phyloP scores from a whole-genome alignment of 2,113 vertebrate genomes.

The Acanthochromis polyacanthus region DNA sequence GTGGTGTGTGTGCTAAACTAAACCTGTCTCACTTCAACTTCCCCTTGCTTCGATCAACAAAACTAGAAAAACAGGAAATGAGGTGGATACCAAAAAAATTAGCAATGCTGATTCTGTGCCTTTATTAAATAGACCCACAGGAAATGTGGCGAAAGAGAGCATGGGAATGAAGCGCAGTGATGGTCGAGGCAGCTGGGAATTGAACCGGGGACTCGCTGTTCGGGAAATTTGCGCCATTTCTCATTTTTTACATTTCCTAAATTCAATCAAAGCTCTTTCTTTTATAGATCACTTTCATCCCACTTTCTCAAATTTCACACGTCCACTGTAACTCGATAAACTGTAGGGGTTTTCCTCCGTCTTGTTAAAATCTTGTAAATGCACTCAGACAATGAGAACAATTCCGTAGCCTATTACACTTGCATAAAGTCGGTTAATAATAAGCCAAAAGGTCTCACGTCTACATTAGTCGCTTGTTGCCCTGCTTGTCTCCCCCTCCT shows the following conservation, averaged over 20 bases:
- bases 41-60: conserved; percentile 15
- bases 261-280: too few relatives aligned
- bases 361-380: conserved; percentile 42
- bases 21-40: conserved; percentile 30
- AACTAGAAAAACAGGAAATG: conserved; percentile 36
- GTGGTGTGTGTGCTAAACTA: conserved; percentile 28
- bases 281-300: not conserved
- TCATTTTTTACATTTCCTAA: too few relatives aligned
- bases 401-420: conserved; percentile 27
- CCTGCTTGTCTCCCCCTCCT: conserved; percentile 42
- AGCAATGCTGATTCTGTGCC: conserved; percentile 7
- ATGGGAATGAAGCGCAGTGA: too few relatives aligned
- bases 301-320: conserved; percentile 10
- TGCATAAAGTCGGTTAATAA: conserved; percentile 49
- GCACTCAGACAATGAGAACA: conserved; percentile 28
- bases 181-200: too few relatives aligned
- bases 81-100: conserved; percentile 34
- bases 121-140: too few relatives aligned
- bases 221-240: too few relatives aligned
- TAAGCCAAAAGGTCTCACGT: conserved; percentile 63
- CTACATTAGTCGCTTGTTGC: conserved; percentile 79
- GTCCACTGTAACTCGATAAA: conserved; percentile 19
- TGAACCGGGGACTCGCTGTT: too few relatives aligned
- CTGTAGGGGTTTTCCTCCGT: conserved; percentile 24
- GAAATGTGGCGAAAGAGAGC: too few relatives aligned